These are phyloP conservation scores for Auanema freiburgensis DNA, from an alignment of 2,888 invertebrate species.

Conservation along the genomic window DNA sequence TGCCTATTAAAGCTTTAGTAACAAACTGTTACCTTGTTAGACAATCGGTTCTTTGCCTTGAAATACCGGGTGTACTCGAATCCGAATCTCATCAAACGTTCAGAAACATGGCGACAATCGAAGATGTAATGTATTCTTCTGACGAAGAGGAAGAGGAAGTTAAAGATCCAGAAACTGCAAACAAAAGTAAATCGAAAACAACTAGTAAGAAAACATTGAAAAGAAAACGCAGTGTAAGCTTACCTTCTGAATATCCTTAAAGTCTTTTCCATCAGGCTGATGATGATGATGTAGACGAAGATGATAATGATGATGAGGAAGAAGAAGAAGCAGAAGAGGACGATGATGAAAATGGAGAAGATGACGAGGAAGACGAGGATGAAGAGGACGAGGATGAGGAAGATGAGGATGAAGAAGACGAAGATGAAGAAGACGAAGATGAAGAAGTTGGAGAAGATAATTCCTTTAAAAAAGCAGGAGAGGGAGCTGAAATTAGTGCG, in stretches of 20 bases:
- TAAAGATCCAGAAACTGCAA: conserved; percentile 19
- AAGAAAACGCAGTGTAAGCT: conserved; percentile 4
- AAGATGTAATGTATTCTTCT: conserved; percentile 32
- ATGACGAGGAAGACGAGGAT: conserved; percentile 12
- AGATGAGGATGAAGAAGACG: conserved; percentile 7
- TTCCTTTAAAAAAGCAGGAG: neutral
- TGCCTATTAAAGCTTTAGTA: neutral
- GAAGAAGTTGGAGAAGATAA: conserved; percentile 12
- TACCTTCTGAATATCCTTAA: too few species aligned
- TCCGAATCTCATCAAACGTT: neutral
- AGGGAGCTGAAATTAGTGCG: too few species aligned
- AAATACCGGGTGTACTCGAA: too few species aligned
- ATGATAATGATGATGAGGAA: neutral
- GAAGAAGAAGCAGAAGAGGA: neutral
- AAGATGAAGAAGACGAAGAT: conserved; percentile 12
- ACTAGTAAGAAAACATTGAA: neutral
- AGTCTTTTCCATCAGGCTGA: too few species aligned
- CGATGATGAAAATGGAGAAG: conserved; percentile 16
- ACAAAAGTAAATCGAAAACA: neutral
- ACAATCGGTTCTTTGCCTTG: neutral
- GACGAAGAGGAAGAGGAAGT: conserved; percentile 24
- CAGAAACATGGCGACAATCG: conserved; percentile 29
- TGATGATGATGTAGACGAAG: neutral
- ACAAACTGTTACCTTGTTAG: neutral
- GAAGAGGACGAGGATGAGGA: neutral